These are phyloP conservation scores for Tetragonisca angustula DNA, from an alignment of 2,888 invertebrate genomes.

Conservation along the genomic window DNA sequence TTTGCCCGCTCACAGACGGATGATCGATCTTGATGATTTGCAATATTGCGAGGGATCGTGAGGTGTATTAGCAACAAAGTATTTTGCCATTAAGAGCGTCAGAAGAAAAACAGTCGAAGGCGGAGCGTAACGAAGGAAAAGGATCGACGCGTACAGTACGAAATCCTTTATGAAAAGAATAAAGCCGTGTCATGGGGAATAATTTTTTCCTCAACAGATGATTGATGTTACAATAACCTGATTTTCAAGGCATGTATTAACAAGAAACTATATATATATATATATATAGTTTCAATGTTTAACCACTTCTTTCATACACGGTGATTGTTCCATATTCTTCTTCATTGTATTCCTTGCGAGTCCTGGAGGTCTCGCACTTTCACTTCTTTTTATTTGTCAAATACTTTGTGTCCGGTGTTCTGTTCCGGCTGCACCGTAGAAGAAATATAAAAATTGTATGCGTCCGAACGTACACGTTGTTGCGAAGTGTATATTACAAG, in stretches of 20 bases:
- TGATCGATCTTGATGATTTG: conserved; percentile 54
- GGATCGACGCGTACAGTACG: conserved; percentile 25
- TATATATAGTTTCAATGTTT: neutral
- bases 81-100: conserved; percentile 27
- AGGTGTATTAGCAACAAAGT: conserved; percentile 23
- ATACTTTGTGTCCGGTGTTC: neutral
- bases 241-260: conserved; percentile 10
- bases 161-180: conserved; percentile 43
- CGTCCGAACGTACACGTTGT: neutral
- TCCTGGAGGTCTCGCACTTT: neutral
- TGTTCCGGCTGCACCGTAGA: neutral
- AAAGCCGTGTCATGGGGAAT: conserved; percentile 49
- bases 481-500: too few relatives aligned
- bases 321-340: too few relatives aligned
- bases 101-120: conserved; percentile 10
- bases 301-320: neutral
- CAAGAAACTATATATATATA: neutral
- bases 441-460: neutral
- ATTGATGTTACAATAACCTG: conserved; percentile 39
- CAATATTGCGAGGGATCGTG: conserved; percentile 22
- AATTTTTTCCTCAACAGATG: conserved; percentile 42
- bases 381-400: neutral
- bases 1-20: neutral
- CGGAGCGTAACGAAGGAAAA: conserved; percentile 25
- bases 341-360: neutral